A percentile compares a stretch with the other conserved stretches of the same genome.
Conservation (phyloP, 2,888 invertebrate species). For the Ametastegia equiseti region DNA sequence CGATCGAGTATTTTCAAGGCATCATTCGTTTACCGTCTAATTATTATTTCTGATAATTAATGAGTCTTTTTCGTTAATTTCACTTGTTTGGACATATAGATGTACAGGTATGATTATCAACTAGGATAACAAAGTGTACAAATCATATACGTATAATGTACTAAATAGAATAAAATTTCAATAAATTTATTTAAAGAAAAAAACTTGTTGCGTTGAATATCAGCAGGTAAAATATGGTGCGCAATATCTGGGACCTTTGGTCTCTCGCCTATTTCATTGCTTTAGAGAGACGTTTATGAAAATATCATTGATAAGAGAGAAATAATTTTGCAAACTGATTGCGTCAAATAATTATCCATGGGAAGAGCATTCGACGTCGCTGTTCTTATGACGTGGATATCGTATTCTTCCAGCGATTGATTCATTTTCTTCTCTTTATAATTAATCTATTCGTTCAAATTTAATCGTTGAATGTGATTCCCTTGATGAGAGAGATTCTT, state of each 20-base stretch:
- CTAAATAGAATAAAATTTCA: background rate
- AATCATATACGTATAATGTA: background rate
- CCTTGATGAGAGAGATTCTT: background rate
- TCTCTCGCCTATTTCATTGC: background rate
- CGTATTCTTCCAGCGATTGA: background rate
- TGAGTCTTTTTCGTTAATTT: background rate
- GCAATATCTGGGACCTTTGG: too few relatives aligned
- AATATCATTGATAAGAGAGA: background rate
- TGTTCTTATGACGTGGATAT: background rate
- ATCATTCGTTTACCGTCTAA: background rate
- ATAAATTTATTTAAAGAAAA: background rate
- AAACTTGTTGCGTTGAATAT: conserved; percentile 16
- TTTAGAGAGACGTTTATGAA: background rate
- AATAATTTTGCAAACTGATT: background rate
- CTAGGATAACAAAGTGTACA: background rate
- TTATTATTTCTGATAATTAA: background rate
- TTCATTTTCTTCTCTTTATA: background rate
- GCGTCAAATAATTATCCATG: background rate
- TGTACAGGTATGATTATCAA: background rate
- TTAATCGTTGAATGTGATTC: background rate
- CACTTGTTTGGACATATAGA: background rate
- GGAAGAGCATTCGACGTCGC: too few relatives aligned
- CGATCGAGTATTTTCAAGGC: conserved; percentile 7
- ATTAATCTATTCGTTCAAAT: background rate
- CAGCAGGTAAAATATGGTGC: background rate